Evolutionary conservation across 2,113 vertebrate species (phyloP).

Genomic region (Hippocampus barbouri): DNA sequence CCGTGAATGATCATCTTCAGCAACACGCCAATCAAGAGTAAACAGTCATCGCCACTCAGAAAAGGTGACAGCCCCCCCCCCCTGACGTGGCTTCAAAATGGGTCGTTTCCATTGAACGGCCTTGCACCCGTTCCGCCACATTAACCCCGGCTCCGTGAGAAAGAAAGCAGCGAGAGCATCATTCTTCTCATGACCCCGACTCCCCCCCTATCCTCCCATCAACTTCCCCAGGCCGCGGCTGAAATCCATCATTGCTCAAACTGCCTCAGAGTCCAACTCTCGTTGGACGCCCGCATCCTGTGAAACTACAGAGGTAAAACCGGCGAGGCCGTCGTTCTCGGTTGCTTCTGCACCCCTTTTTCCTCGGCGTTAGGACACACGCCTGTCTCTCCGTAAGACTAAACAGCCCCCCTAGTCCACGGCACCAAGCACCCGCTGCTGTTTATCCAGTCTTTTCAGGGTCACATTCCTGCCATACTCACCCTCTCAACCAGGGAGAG

Average conservation of each 20-base stretch:
- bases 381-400: slow-evolving; percentile 10
- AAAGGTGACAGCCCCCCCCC: slow-evolving; percentile 1
- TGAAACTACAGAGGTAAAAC: slow-evolving; percentile 31
- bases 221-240: slow-evolving; percentile 39
- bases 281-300: slow-evolving; percentile 25
- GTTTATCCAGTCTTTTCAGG: slow-evolving; percentile 71
- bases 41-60: neutral
- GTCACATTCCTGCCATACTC: slow-evolving; percentile 71
- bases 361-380: slow-evolving; percentile 19
- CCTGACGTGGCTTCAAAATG: neutral
- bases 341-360: slow-evolving; percentile 20
- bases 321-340: slow-evolving; percentile 26
- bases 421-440: slow-evolving; percentile 6
- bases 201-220: slow-evolving; percentile 19
- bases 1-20: neutral
- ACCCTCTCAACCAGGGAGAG: slow-evolving; percentile 59
- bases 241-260: slow-evolving; percentile 35
- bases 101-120: slow-evolving; percentile 14
- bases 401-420: neutral
- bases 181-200: slow-evolving; percentile 58
- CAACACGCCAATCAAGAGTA: neutral
- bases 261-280: slow-evolving; percentile 12
- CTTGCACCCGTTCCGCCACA: slow-evolving; percentile 34
- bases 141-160: slow-evolving; percentile 46
- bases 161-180: slow-evolving; percentile 22